Percentiles rank a stretch among this genome's conserved stretches.
These are phyloP conservation scores for Saguinus imperator DNA, from an alignment of 2,113 vertebrate species.

Conservation along the genomic window DNA sequence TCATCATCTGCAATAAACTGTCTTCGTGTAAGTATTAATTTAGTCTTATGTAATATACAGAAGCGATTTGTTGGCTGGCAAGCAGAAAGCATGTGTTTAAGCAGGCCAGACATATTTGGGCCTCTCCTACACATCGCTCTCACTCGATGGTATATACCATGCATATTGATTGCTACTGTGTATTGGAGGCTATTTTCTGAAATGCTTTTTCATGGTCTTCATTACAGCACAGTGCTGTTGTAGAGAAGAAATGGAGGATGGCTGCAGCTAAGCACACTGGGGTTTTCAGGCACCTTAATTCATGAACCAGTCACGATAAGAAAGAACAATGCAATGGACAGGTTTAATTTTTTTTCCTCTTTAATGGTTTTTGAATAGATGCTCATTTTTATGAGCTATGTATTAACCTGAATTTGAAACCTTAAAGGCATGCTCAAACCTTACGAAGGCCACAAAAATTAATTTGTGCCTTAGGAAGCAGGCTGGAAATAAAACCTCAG, in stretches of 20 bases:
- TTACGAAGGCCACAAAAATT: background rate
- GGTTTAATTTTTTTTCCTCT: background rate
- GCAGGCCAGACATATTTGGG: slow-evolving; percentile 57
- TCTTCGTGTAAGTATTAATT: slow-evolving; percentile 69
- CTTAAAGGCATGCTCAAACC: background rate
- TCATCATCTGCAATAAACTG: slow-evolving; percentile 71
- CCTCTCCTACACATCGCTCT: slow-evolving; percentile 57
- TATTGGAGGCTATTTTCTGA: slow-evolving; percentile 64
- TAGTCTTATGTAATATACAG: slow-evolving; percentile 73
- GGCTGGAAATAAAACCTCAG: background rate
- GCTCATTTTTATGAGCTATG: slow-evolving; percentile 56
- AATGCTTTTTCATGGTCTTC: slow-evolving; percentile 64
- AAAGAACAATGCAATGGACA: background rate
- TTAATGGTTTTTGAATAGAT: slow-evolving; percentile 49
- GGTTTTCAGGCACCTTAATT: background rate
- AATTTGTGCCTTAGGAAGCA: background rate
- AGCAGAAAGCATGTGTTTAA: slow-evolving; percentile 71
- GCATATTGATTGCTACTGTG: slow-evolving; percentile 60
- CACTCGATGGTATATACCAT: slow-evolving; percentile 39
- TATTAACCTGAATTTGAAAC: slow-evolving; percentile 41
- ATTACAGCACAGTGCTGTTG: slow-evolving; percentile 7
- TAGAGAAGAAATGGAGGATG: background rate
- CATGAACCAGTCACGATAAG: background rate
- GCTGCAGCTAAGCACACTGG: background rate
- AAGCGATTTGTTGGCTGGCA: slow-evolving; percentile 63